Base-by-base conservation (phyloP, 2,113 vertebrate species). In the Acanthisitta chloris region DNA sequence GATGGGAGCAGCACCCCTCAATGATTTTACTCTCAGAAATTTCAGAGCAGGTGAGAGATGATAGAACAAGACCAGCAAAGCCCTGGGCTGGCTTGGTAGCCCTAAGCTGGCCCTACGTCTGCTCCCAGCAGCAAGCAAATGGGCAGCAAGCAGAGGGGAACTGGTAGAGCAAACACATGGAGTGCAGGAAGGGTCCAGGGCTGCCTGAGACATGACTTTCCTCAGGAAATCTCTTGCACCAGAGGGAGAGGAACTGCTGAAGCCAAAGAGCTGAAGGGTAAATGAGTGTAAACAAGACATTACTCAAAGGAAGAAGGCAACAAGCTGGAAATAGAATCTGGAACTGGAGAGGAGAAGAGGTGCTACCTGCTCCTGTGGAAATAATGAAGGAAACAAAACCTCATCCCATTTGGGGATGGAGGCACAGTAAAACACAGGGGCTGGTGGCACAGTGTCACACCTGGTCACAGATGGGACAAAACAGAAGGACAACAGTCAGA, bases 181-280 rank as follows among this genome's bases (percentile, higher is more conserved):
- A 34, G 31, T 46, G 40, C 17, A 40, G 40, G 34, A 61, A 76
- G 20, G 40, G 62, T 77, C 71, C 5, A 0, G 2, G 9, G 21
- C 34, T 48, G 31, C 25, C 42, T 48, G 62, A 61, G 11, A 42
- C 46, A 24, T 62, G 21, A 42, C 48, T 77, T 83, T 42, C 34
- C 48, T 55, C 14, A 33, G 55, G 14, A 90, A 55, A 55, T 83
- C 17, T 48, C 48, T 55, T 55, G 28, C 17, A 25, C 48, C 26
- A 36, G 71, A 70, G 55, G 55, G 25, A 54, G 29, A 69, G 31
- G 31, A 69, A 34, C 25, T 61, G 62, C 64, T 62, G 62, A 77
- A 83, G 71, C 48, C 71, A 83, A 90, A 70, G 55, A 55, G 64
- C 88, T 83, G 88, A 64, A 90, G 71, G 48, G 64, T 62, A 83